Conservation (phyloP, 2,113 vertebrate genomes). For the Orycteropus afer region DNA sequence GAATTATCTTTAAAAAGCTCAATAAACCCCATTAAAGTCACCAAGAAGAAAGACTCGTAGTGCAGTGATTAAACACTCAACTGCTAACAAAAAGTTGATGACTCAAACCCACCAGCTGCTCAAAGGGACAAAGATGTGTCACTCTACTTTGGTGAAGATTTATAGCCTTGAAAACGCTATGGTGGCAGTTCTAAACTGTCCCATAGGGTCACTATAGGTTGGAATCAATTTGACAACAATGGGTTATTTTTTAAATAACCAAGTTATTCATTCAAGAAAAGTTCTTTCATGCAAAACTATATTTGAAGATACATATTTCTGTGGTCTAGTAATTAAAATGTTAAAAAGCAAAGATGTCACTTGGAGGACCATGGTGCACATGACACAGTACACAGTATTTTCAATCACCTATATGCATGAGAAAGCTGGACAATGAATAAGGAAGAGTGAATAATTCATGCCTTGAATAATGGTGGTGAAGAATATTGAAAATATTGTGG, state of each 20-base stretch:
- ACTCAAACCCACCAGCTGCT: neutral
- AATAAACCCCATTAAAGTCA: slow-evolving; percentile 57
- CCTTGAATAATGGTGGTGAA: too few relatives aligned
- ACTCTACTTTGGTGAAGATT: neutral
- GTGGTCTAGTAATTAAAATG: neutral
- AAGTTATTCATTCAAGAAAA: slow-evolving; percentile 19
- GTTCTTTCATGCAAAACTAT: slow-evolving; percentile 31
- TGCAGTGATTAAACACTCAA: neutral
- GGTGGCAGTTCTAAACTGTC: neutral
- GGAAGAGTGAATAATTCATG: too few relatives aligned
- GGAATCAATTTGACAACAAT: neutral
- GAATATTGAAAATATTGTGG: too few relatives aligned
- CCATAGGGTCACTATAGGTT: neutral
- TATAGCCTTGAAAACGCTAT: neutral
- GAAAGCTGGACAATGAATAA: too few relatives aligned
- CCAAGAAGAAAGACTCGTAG: neutral
- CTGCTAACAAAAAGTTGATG: too few relatives aligned
- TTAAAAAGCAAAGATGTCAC: too few relatives aligned
- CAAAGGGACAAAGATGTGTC: neutral
- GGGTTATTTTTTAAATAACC: neutral
- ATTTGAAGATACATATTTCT: slow-evolving; percentile 44
- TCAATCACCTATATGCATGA: too few relatives aligned
- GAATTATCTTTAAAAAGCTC: slow-evolving; percentile 66
- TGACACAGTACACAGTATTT: too few relatives aligned
- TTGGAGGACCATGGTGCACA: too few relatives aligned